Base-by-base conservation (phyloP, 2,888 invertebrate genomes). In the Prosopocoilus inquinatus region DNA sequence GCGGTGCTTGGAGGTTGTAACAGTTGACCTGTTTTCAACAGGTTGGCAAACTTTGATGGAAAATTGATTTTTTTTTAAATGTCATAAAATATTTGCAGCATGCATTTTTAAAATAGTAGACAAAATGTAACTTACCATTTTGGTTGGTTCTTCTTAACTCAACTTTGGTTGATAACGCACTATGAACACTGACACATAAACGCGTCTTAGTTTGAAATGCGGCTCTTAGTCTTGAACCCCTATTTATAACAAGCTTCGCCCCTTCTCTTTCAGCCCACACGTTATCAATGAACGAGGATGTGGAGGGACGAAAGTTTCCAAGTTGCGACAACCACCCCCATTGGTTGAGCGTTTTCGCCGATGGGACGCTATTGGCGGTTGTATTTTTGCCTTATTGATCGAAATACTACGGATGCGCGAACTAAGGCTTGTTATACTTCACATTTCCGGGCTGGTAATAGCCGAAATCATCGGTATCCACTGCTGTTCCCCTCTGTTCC, bases 221-320 rank as follows among this genome's bases (percentile, higher is more conserved):
- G 70, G 65, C 64, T 65, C 67, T 69, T 67, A 67, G 67, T 62
- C 39, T 43, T 20, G 51, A 50, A 68, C 72, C 67, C 64, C 65
- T 74, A 75, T 75, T 65, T 76, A 77, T 77, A 76, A 71, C 67
- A 64, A 62, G 71, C 78, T 75, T 67, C 68, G 74, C 79, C 79
- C 80, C 61, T 65, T 72, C 74, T 72, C 78, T 55, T 58, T 57
- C 66, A 83, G 82, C 85, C 85, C 81, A 85, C 85, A 83, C 84
- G 81, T 81, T 82, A 83, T 85, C 82, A 85, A 85, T 85, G 85
- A 85, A 85, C 65, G 61, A 54, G 53, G 64, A 68, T 69, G 67
- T 65, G 72, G 70, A 73, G 75, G 75, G 73, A 67, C 57, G 64
- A 62, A 60, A 58, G 53, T 57, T 60, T 62, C 66, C 66, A 64